Evolutionary conservation across 2,888 invertebrate species (phyloP), one percentile per base, ranked within the genome.

Genomic region (Scaptomyza polygonia): DNA sequence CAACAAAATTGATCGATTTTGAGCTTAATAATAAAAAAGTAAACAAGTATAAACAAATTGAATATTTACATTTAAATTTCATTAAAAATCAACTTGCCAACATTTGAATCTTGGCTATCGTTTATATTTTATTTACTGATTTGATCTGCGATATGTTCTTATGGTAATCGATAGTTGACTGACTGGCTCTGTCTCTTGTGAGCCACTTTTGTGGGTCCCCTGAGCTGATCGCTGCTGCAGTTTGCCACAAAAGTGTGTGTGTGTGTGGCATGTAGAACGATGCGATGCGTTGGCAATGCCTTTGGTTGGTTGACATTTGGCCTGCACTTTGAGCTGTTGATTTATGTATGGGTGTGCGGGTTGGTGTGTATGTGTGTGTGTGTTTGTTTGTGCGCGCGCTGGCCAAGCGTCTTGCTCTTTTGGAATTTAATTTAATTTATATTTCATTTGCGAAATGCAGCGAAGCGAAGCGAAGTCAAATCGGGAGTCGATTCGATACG

Each of bases 401-500:
- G 57, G 63, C 55, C 65, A 56, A 67, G 71, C 65, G 77, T 68
- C 71, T 79, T 79, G 62, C 76, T 64, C 79, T 78, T 72, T 86
- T 72, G 69, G 68, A 85, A 79, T 74, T 85, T 82, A 84, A 84
- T 87, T 87, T 77, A 87, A 84, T 84, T 87, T 87, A 79, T 79
- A 74, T 83, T 83, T 85, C 77, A 85, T 83, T 79, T 71, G 67
- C 68, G 49, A 63, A 44, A 51, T 48, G 57, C 45, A 48, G 48
- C 57, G 48, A 48, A 18, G 53, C 48, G 63, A 54, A 9, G 9
- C 7, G 34, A 36, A 44, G 49, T 29, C 67, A 43, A 49, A 43
- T 27, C 16, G 66, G 16, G 40, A 30, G 45, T 3, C 32, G 47
- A 12, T 43, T 29, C 36, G 52, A 44, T 48, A 30, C 32, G 47